Evolutionary conservation across 2,113 vertebrate species (phyloP).

Genomic region (Siniperca knerii): DNA sequence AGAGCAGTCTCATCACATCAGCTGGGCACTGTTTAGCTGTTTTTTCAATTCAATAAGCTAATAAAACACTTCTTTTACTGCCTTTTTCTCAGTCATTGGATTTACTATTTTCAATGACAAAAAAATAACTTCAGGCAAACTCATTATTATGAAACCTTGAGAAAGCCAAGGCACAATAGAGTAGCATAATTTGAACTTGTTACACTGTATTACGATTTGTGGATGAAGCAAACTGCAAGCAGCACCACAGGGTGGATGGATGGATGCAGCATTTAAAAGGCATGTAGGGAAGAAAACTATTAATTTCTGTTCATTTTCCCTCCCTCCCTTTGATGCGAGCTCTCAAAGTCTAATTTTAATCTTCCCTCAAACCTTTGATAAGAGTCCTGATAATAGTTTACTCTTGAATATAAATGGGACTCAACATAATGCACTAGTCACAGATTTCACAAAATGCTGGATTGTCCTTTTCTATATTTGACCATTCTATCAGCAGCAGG

Average conservation of each 20-base stretch:
- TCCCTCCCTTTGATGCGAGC: background rate
- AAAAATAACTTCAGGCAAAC: constrained; percentile 29
- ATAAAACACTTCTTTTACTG: background rate
- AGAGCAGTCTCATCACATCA: accelerated
- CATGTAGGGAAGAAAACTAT: background rate
- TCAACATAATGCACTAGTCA: constrained; percentile 33
- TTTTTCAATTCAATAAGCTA: background rate
- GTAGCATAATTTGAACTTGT: constrained; percentile 16
- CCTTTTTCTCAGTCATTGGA: constrained; percentile 1
- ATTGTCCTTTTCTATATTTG: constrained; percentile 17
- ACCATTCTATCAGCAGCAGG: constrained; percentile 5
- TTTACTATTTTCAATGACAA: constrained; percentile 14
- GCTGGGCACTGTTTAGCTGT: background rate
- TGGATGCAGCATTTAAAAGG: constrained; percentile 7
- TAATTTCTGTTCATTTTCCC: background rate
- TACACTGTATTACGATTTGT: constrained; percentile 22
- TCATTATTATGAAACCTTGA: constrained; percentile 38
- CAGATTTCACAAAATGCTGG: constrained; percentile 5
- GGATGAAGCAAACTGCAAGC: constrained; percentile 9
- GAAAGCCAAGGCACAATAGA: background rate
- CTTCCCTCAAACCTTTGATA: constrained; percentile 10
- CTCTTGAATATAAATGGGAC: background rate
- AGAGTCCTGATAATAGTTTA: background rate
- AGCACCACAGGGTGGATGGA: background rate
- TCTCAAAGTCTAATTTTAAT: constrained; percentile 18